Percentiles rank a stretch among this genome's conserved stretches.
Conservation (phyloP, 2,888 invertebrate genomes). For the Nephrotoma appendiculata region DNA sequence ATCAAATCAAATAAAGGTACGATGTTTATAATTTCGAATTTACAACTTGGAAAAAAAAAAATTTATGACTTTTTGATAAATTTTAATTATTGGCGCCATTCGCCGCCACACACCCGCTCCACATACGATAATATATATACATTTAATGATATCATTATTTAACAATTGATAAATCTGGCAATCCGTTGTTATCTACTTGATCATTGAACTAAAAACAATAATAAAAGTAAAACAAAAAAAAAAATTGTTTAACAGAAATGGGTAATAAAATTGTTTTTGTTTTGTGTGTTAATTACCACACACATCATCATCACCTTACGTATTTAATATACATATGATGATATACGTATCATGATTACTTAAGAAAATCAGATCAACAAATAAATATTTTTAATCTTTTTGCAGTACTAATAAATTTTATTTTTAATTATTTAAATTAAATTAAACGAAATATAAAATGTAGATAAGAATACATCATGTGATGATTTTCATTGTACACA, state of each 20-base stretch:
- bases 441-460: background rate
- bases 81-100: background rate
- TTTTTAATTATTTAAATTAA: background rate
- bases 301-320: background rate
- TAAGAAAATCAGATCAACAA: background rate
- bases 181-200: background rate
- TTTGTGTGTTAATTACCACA: background rate
- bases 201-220: background rate
- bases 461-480: background rate
- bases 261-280: background rate
- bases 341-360: background rate
- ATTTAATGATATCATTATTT: background rate
- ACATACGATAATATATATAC: background rate
- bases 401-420: background rate
- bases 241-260: background rate
- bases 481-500: background rate
- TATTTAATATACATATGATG: background rate
- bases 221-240: background rate
- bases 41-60: background rate
- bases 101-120: background rate
- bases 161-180: background rate
- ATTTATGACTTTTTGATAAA: background rate
- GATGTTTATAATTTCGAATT: background rate
- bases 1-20: background rate
- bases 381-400: background rate